Base-by-base conservation (phyloP, 1,140 invertebrate species). In the Magallana angulata region DNA sequence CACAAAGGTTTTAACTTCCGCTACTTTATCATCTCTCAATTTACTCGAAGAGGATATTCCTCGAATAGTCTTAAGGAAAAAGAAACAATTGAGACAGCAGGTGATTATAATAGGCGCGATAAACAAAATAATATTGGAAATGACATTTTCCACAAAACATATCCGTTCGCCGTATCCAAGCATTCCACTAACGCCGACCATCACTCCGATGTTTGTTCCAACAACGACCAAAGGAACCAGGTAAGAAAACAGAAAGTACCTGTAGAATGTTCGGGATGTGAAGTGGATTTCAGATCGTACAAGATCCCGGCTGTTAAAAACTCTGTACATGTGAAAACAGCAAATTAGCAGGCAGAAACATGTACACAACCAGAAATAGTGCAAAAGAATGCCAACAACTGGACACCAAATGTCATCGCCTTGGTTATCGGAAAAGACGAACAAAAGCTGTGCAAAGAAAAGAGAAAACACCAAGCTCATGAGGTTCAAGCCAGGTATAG, bases 401-500 rank as follows among this genome's bases (percentile, higher is more conserved):
- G 18, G 58, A 59, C 85, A 86, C 7, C 16, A 14, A 30, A 36
- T 48, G 6, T 7, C 16, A 6, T 58, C 48, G 14, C 48, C 18
- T 18, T 11, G 14, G 16, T 30, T 36, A 12, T 68, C n/a, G n/a
- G 59, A 36, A 48, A 86, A 81, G 2, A 57, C 8, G 16, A 86
- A 86, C n/a, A 81, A 18, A 11, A 68, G 80, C 6, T 86, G 85
- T 8, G 85, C 85, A 36, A 68, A 81, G 18, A 86, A 86, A 57
- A 86, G 60, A 7, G 85, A 58, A 60, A 86, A 80, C 18, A 86
- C 68, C 59, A 86, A 59, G 56, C 85, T 81, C 85, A 86, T 86
- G 2, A 60, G 57, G 36, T 60, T 81, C 60, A 81, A 60, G 16
- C 85, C 85, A 3, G 85, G 85, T 56, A 86, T 24, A 6, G 85